Percentiles rank a stretch among this genome's conserved stretches.
phyloP scores from a whole-genome alignment of 2,888 invertebrate species.

The Pyrgus malvae region DNA sequence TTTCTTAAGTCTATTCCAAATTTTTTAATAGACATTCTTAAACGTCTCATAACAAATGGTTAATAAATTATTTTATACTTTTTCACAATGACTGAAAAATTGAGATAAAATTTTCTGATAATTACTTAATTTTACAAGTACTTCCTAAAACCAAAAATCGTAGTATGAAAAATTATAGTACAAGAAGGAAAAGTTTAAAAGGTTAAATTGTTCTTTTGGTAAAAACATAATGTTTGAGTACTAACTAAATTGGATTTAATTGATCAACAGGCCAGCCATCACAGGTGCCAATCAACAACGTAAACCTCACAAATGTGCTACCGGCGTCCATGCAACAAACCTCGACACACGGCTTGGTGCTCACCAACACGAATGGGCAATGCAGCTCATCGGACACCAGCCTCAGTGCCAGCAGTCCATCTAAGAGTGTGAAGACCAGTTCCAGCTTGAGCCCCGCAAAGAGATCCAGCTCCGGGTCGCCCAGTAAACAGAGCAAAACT shows the following conservation, averaged over 20 bases:
- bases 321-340: conserved; percentile 65
- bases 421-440: conserved; percentile 92
- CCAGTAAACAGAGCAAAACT: conserved; percentile 88
- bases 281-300: conserved; percentile 61
- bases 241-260: background rate
- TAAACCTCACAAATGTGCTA: conserved; percentile 58
- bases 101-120: no score
- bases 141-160: no score
- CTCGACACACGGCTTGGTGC: conserved; percentile 54
- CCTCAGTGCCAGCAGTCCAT: conserved; percentile 89
- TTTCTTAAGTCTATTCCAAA: no score
- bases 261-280: conserved; percentile 50
- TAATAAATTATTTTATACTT: no score
- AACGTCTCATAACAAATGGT: no score
- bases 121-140: no score
- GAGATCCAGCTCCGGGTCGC: conserved; percentile 90
- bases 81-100: no score
- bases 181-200: no score
- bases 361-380: conserved; percentile 64
- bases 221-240: no score
- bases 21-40: no score
- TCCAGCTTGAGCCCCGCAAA: conserved; percentile 93
- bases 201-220: no score
- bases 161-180: no score
- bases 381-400: conserved; percentile 80